Evolutionary conservation across 2,888 invertebrate species (phyloP).

Genomic region (Gastrophysa polygoni): DNA sequence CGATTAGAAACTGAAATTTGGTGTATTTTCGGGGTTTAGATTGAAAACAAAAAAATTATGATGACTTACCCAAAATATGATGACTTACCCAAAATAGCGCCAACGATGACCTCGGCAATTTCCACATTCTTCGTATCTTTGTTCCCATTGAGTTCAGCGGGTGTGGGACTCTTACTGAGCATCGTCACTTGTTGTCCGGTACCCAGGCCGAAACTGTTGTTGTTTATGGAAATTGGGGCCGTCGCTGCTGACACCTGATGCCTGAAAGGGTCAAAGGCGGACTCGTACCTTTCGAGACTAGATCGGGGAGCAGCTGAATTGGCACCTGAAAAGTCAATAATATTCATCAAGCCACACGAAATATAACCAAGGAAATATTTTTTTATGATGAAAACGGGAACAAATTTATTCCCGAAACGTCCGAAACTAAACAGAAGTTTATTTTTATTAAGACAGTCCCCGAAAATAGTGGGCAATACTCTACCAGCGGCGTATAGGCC

Average conservation of each 20-base stretch:
- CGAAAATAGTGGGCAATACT: no score
- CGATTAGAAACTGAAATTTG: no score
- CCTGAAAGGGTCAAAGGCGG: slow-evolving; percentile 73
- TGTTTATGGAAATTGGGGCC: slow-evolving; percentile 81
- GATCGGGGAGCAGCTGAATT: slow-evolving; percentile 71
- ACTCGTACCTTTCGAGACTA: slow-evolving; percentile 74
- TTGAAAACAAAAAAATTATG: no score
- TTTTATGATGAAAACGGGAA: no score
- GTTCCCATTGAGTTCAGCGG: slow-evolving; percentile 71
- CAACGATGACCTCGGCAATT: slow-evolving; percentile 95
- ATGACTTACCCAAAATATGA: no score
- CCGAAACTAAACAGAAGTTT: no score
- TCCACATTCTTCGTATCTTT: slow-evolving; percentile 91
- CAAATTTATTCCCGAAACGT: no score
- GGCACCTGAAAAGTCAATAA: slow-evolving; percentile 59
- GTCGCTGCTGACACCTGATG: slow-evolving; percentile 76
- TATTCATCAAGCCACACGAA: no score
- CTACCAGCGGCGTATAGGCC: no score
- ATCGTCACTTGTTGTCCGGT: slow-evolving; percentile 75
- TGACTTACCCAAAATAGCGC: slow-evolving; percentile 86
- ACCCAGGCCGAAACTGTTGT: slow-evolving; percentile 87
- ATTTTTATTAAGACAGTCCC: no score
- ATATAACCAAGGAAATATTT: no score
- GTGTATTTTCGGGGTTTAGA: no score
- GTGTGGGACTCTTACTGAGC: slow-evolving; percentile 82